Base-by-base conservation (phyloP, 1,140 invertebrate species). In the Pseudobourletiella spinata region DNA sequence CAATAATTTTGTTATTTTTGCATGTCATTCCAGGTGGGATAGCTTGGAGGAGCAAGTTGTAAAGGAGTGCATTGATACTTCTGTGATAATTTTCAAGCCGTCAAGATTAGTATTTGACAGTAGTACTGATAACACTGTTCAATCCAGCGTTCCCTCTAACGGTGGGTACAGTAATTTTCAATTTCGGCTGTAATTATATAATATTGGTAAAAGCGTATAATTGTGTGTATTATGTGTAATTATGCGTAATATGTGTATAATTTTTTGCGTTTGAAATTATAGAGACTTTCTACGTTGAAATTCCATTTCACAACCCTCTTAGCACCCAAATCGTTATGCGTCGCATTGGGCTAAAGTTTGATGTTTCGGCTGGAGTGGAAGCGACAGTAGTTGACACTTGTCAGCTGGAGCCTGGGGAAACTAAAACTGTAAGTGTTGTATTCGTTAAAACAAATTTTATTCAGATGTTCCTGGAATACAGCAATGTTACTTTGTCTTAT, bases 251-350 rank as follows among this genome's bases (percentile, higher is more conserved):
- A n/a, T n/a, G n/a, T n/a, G n/a, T n/a, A n/a, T n/a, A n/a, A n/a
- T n/a, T n/a, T n/a, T n/a, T n/a, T n/a, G n/a, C n/a, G n/a, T n/a
- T n/a, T n/a, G n/a, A n/a, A n/a, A n/a, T n/a, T 80, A 65, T 75
- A 86, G 92, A 95, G 76, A 85, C 85, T 11, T 84, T 95, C 52
- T 84, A 84, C 74, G 79, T 93, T 55, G 83, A 85, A 54, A 76
- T 95, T 26, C 80, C 82, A 48, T 75, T 95, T 39, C 76, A 81
- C 46, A 95, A 95, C 77, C 86, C 87, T 1, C 76, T 94, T n/a
- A 83, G 86, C 64, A 85, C 91, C 44, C 76, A 84, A 3, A 71
- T 93, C 52, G 76, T 81, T 18, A 74, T 95, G 24, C 81, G 81
- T 32, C 82, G 90, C 65, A 77, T 95, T 2, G 81, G 84, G 70